These are phyloP conservation scores for Galaxias olidus DNA, from an alignment of 2,797 vertebrate species.

Conservation along the genomic window DNA sequence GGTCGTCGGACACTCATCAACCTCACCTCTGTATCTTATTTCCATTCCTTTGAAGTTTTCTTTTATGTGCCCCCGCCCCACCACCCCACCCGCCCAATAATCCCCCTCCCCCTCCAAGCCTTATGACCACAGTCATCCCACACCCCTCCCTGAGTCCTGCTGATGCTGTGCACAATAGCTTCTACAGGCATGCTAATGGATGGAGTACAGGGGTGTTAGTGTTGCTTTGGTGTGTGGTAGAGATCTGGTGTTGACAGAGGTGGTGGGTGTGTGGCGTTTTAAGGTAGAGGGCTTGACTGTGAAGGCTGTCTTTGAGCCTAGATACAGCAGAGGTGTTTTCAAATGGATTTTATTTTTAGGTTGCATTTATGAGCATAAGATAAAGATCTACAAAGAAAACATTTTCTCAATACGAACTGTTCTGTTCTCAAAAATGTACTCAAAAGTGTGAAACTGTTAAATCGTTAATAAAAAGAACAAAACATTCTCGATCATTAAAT, in stretches of 20 bases:
- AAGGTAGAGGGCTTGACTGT: too few relatives aligned
- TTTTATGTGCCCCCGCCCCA: background rate
- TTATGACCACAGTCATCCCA: constrained; percentile 64
- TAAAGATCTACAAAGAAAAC: too few relatives aligned
- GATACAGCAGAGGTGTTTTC: background rate
- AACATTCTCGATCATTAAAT: too few relatives aligned
- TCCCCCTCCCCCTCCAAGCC: constrained; percentile 30
- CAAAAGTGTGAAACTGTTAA: too few relatives aligned
- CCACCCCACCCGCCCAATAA: constrained; percentile 21
- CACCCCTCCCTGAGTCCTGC: constrained; percentile 49
- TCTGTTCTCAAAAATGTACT: too few relatives aligned
- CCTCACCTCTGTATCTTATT: constrained; percentile 33
- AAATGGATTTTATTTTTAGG: too few relatives aligned
- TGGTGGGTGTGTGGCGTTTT: constrained; percentile 27
- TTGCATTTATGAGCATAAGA: too few relatives aligned
- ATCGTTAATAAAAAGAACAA: too few relatives aligned
- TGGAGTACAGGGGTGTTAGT: constrained; percentile 67
- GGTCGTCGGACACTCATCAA: constrained; percentile 27
- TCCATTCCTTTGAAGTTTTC: constrained; percentile 24
- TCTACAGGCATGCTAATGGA: too few relatives aligned
- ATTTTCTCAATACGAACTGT: too few relatives aligned
- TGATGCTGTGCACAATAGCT: too few relatives aligned
- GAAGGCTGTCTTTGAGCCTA: constrained; percentile 12
- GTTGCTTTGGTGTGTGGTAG: constrained; percentile 63
- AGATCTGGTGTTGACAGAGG: constrained; percentile 68